Percentiles rank a stretch among this genome's conserved stretches.
Conservation (phyloP, 2,797 vertebrate species). For the Cryptoblepharus egeriae region DNA sequence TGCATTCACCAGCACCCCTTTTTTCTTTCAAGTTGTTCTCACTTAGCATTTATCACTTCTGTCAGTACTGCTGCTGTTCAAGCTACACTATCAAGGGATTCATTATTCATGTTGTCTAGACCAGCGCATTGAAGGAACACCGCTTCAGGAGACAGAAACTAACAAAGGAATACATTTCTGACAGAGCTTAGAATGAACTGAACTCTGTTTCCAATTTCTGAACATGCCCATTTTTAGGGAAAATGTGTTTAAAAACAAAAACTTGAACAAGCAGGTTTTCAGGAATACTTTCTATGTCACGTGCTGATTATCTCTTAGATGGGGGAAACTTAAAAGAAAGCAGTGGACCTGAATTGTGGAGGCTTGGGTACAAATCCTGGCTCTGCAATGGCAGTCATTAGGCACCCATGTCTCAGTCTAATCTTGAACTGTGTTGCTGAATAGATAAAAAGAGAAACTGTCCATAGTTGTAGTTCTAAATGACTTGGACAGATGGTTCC, state of each 20-base stretch:
- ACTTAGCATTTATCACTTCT: constrained; percentile 17
- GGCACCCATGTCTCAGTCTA: not conserved
- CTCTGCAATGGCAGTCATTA: not conserved
- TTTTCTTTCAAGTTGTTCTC: constrained; percentile 6
- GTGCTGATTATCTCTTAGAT: no score
- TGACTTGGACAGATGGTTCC: no score
- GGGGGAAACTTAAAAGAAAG: not conserved
- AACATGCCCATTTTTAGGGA: not conserved
- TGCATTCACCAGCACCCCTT: not conserved
- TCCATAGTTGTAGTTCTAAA: no score
- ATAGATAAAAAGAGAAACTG: no score
- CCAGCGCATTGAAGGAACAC: not conserved
- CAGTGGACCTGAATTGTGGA: not conserved
- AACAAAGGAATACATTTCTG: not conserved
- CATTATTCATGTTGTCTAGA: constrained; percentile 22
- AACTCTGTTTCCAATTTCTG: not conserved
- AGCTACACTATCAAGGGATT: constrained; percentile 1
- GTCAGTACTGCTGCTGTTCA: constrained; percentile 16
- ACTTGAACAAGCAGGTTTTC: not conserved
- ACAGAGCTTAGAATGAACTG: not conserved
- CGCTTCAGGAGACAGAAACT: not conserved
- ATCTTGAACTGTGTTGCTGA: no score
- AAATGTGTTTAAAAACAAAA: not conserved
- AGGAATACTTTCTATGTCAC: not conserved
- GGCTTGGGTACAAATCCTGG: not conserved